Evolutionary conservation across 1,140 invertebrate genomes (phyloP).

Genomic region (Rhagoletis pomonella): DNA sequence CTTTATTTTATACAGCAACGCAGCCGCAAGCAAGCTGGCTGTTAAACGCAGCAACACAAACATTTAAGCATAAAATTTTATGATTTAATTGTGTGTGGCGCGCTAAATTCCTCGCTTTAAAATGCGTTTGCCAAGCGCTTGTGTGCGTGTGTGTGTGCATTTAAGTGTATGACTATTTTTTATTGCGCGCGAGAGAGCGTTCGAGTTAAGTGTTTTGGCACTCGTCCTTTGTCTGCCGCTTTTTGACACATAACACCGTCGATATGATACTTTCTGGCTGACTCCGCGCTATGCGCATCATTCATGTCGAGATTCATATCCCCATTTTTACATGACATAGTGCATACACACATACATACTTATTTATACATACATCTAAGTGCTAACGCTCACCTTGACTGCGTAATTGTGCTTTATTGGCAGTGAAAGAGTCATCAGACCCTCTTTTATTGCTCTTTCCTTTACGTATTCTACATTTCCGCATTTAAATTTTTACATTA

Average conservation of each 20-base stretch:
- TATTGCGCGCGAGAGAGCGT: neutral
- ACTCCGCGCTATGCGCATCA: neutral
- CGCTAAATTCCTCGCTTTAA: neutral
- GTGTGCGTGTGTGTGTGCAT: neutral
- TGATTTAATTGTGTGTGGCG: conserved; percentile 51
- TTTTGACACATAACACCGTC: neutral
- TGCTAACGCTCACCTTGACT: neutral
- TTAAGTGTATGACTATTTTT: neutral
- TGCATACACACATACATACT: neutral
- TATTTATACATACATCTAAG: neutral
- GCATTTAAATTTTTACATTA: too few species aligned
- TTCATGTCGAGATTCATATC: neutral
- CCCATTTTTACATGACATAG: neutral
- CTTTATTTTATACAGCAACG: too few species aligned
- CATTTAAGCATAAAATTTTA: neutral
- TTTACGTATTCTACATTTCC: too few species aligned
- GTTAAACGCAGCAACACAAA: neutral
- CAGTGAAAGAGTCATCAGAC: neutral
- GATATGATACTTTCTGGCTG: too few species aligned
- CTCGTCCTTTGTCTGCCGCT: neutral
- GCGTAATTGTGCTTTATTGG: conserved; percentile 3
- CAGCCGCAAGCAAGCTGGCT: neutral
- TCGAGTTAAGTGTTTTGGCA: conserved; percentile 44
- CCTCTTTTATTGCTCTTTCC: neutral
- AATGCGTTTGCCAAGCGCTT: neutral